Base-by-base conservation (phyloP, 1,140 invertebrate species). In the Drosophila elegans region DNA sequence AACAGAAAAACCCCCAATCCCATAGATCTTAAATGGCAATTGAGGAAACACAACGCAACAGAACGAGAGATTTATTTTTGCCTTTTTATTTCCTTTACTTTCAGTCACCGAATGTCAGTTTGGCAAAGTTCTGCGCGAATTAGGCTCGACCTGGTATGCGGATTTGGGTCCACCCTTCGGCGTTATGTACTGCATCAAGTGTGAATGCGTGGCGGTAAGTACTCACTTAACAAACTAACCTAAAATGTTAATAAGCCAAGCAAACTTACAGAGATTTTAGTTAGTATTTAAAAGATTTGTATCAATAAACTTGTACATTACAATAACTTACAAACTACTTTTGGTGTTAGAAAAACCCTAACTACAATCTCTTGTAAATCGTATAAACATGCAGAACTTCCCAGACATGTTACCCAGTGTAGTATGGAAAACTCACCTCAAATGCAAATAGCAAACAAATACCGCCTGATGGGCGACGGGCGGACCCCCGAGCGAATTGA, bases 171-270 rank as follows among this genome's bases (percentile, higher is more conserved):
- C 97, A 46, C 97, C 97, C 7, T 98, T 98, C 92, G 97, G 97
- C 49, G 95, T 97, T 45, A 97, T 98, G 95, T 97, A 97, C 93
- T 98, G 97, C 94, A 97, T 98, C 93, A 96, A 96, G 93, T 98
- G 97, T 94, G 96, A 97, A 94, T 98, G 97, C 93, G 94, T 97
- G 86, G 94, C 96, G 94, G 97, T 98, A 95, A 96, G 97, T 89
- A 2, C 9, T 55, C 11, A 52, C 1, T n/a, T 4, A 3, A 44
- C 1, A 11, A 32, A 38, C 36, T 38, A 38, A 21, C 16, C 1
- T 21, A 21, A 21, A 21, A 21, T 21, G 16, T 21, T 21, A 0
- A 21, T 21, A 21, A 21, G 16, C 16, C 16, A 21, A 21, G 16
- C 16, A 21, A 21, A 21, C 16, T 1, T 21, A 21, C 16, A 21